Evolutionary conservation across 1,140 invertebrate species (phyloP), one percentile per base, ranked within the genome.

Genomic region (Drosophila teissieri): DNA sequence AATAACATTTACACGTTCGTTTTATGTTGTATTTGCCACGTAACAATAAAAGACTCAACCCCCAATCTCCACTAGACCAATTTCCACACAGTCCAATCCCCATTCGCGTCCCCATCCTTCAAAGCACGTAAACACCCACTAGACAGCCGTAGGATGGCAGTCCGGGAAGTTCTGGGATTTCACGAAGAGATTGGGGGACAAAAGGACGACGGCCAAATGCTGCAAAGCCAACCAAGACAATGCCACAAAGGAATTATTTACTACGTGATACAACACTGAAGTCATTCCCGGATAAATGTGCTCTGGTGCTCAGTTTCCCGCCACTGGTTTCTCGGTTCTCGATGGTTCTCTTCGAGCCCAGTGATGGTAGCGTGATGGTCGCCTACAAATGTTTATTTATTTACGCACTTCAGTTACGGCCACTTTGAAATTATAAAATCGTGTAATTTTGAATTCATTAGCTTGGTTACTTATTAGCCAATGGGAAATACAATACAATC

Each of bases 1-100:
- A 89, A 89, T 89, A 89, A 89, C 84, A 89, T 89, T 89, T 89
- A 89, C 84, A 89, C 84, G 84, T 89, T 89, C 84, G 77, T 78
- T 89, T 89, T 89, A 89, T 89, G 84, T 80, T 89, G 84, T 89
- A 88, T 88, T 88, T 88, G 83, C 83, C 77, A 84, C 84, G 83
- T 88, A 88, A 88, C 83, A 88, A 88, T 89, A 88, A 88, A 86
- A 77, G 73, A 61, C 36, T 44, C 37, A 52, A 24, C 11, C 44
- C 61, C 55, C 39, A 37, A 19, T 42, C 31, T 24, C 51, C 49
- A 53, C 62, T 85, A 85, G 82, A 85, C 82, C 74, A 86, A 85
- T 81, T 81, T 81, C 58, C 58, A 52, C 49, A 7, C 31, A 31
- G 31, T 31, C 31, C 31, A 31, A 31, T 1, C 31, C 7, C 31